These are phyloP conservation scores for Sarcophilus harrisii DNA, from an alignment of 2,797 vertebrate genomes.

Conservation along the genomic window DNA sequence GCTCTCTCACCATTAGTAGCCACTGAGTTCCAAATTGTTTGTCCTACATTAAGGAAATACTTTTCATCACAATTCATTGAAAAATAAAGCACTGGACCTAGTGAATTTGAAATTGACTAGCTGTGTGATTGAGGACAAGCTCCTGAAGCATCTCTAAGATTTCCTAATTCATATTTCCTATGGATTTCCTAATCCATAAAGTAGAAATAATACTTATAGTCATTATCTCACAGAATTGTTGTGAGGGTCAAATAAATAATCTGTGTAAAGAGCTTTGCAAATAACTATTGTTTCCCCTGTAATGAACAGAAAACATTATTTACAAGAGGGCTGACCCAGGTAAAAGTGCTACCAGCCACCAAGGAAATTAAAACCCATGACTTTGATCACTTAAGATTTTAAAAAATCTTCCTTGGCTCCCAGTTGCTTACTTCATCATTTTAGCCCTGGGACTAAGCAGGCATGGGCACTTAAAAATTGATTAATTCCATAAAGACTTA, in stretches of 20 bases:
- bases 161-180: background rate
- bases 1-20: background rate
- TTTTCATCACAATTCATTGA: too few species aligned
- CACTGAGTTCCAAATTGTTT: too few species aligned
- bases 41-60: too few species aligned
- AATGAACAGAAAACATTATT: background rate
- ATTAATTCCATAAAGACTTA: conserved; percentile 23
- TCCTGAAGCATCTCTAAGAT: background rate
- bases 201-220: background rate
- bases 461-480: background rate
- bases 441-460: background rate
- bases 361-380: background rate
- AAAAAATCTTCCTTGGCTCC: background rate
- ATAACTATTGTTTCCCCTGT: background rate
- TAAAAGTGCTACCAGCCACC: background rate
- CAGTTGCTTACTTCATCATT: background rate
- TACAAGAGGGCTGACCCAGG: conserved; percentile 1
- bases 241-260: background rate
- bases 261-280: background rate
- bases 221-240: background rate
- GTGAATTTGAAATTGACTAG: background rate
- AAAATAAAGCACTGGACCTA: background rate
- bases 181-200: background rate
- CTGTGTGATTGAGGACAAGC: background rate
- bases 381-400: background rate